Evolutionary conservation across 2,113 vertebrate species (phyloP).

Genomic region (Xenopus borealis): DNA sequence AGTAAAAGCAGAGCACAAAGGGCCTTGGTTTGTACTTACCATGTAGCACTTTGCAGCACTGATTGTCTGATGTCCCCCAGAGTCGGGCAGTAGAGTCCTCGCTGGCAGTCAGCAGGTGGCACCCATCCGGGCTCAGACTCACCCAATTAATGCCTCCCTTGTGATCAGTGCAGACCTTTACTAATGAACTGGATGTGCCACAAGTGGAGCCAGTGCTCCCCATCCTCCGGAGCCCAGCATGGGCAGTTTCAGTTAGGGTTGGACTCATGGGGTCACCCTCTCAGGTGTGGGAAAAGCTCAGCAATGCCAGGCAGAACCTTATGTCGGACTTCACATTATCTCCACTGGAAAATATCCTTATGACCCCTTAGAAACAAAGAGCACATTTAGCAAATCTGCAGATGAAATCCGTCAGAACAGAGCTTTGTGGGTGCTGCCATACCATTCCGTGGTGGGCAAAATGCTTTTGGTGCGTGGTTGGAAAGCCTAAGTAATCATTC

Average conservation of each 20-base stretch:
- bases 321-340: neutral
- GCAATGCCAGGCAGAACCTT: too few species aligned
- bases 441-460: too few species aligned
- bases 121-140: constrained; percentile 74
- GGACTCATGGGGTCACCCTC: constrained; percentile 22
- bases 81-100: constrained; percentile 74
- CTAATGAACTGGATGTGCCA: constrained; percentile 27
- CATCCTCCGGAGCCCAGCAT: constrained; percentile 52
- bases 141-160: constrained; percentile 78
- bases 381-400: too few species aligned
- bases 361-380: too few species aligned
- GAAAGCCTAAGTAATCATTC: too few species aligned
- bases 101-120: constrained; percentile 72
- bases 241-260: constrained; percentile 9
- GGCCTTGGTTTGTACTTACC: constrained; percentile 51
- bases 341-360: too few species aligned
- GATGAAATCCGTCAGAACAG: too few species aligned
- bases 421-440: too few species aligned
- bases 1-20: too few species aligned
- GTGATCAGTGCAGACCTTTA: constrained; percentile 70
- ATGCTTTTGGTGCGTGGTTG: too few species aligned
- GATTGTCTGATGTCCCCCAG: constrained; percentile 72
- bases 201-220: constrained; percentile 66
- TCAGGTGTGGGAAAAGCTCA: neutral
- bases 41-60: constrained; percentile 68